Evolutionary conservation across 1,140 invertebrate genomes (phyloP).

Genomic region (Matsumurasca onukii): DNA sequence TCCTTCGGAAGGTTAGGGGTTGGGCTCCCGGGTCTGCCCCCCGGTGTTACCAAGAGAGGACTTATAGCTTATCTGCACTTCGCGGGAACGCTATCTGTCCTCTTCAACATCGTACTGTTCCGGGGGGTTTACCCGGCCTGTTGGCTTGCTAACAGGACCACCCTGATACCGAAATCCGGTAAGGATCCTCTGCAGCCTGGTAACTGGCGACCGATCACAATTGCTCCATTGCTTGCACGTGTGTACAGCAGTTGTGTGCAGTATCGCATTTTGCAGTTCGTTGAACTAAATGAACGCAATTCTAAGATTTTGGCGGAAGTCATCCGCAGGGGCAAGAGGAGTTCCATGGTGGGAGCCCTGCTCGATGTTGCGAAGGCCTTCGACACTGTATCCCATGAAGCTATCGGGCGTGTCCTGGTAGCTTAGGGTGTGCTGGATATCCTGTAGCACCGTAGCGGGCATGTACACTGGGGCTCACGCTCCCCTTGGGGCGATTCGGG

Average conservation of each 20-base stretch:
- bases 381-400: background rate
- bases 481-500: background rate
- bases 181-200: no score
- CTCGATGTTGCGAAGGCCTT: background rate
- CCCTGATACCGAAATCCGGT: slow-evolving; percentile 41
- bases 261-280: no score
- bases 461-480: background rate
- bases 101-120: slow-evolving; percentile 32
- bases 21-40: no score
- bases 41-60: background rate
- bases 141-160: no score
- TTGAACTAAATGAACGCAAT: background rate
- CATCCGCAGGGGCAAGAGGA: background rate
- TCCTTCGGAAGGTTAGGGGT: background rate
- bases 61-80: background rate
- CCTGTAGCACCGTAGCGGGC: background rate
- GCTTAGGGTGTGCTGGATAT: background rate
- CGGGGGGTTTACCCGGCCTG: no score
- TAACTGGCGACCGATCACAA: slow-evolving; percentile 42
- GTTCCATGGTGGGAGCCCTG: background rate
- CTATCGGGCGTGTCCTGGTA: background rate
- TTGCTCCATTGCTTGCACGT: slow-evolving; percentile 30
- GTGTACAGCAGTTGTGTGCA: slow-evolving; percentile 26
- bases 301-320: background rate
- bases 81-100: background rate